Conservation (phyloP, 2,797 vertebrate genomes). For the Microchirus variegatus region DNA sequence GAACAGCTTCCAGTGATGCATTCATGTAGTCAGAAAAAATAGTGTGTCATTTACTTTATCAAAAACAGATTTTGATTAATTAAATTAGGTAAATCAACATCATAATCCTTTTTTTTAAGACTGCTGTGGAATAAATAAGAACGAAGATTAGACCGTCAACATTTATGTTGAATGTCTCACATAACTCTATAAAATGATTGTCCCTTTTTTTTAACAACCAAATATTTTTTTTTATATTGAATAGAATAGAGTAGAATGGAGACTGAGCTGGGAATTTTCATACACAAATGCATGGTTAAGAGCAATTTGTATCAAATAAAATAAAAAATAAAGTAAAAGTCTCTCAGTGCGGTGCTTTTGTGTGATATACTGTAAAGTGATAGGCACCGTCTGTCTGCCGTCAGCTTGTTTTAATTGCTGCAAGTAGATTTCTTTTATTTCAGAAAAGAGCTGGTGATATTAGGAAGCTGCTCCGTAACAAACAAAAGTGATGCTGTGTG, state of each 20-base stretch:
- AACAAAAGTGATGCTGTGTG: conserved; percentile 54
- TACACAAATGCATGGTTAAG: too few relatives aligned
- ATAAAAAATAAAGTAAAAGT: too few relatives aligned
- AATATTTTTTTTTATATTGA: too few relatives aligned
- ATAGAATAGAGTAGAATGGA: too few relatives aligned
- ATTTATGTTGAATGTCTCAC: too few relatives aligned
- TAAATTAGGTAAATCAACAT: background rate
- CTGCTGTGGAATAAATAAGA: background rate
- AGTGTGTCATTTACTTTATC: background rate
- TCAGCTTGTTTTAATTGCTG: conserved; percentile 29
- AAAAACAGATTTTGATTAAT: background rate
- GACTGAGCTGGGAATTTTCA: too few relatives aligned
- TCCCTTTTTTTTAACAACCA: too few relatives aligned
- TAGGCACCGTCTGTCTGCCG: conserved; percentile 34
- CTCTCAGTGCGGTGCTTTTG: too few relatives aligned
- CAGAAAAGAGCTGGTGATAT: conserved; percentile 48
- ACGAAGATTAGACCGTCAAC: background rate
- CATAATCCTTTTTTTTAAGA: background rate
- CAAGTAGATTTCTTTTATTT: conserved; percentile 3
- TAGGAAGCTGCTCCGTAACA: conserved; percentile 50
- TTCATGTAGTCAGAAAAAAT: conserved; percentile 1
- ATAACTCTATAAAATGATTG: too few relatives aligned
- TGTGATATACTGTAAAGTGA: background rate
- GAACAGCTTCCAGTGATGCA: background rate
- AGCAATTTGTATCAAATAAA: too few relatives aligned